These are phyloP conservation scores for Babylonia areolata DNA, from an alignment of 1,140 invertebrate genomes.

Conservation along the genomic window DNA sequence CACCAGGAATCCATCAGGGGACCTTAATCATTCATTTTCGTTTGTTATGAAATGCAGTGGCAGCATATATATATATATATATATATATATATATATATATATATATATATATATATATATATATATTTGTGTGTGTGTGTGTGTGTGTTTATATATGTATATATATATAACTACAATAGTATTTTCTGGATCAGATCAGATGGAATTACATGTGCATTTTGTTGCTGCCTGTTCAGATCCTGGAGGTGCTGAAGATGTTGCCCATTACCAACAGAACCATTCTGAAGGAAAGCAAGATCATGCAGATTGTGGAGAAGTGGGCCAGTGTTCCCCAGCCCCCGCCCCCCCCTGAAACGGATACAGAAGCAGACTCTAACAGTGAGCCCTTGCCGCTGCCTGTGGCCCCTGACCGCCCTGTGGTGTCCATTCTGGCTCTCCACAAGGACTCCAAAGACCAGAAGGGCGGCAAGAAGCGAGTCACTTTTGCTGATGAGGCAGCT, in stretches of 20 bases:
- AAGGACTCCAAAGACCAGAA: constrained; percentile 52
- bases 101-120: no score
- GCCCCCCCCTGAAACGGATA: constrained; percentile 53
- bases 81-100: no score
- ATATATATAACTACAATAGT: no score
- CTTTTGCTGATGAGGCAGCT: constrained; percentile 65
- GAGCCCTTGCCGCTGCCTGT: constrained; percentile 37
- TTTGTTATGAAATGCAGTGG: no score
- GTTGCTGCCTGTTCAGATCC: constrained; percentile 79
- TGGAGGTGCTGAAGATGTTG: constrained; percentile 86
- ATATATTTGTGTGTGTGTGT: no score
- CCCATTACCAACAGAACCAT: constrained; percentile 96
- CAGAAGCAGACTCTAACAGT: constrained; percentile 33
- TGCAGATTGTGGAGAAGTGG: constrained; percentile 82
- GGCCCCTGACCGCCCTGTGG: constrained; percentile 52
- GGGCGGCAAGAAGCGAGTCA: constrained; percentile 64
- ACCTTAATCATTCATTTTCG: no score
- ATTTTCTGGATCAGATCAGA: no score
- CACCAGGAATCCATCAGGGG: no score
- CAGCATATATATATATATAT: no score
- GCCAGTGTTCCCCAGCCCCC: constrained; percentile 44
- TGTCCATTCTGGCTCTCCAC: constrained; percentile 57
- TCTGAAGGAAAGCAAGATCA: constrained; percentile 92
- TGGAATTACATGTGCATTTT: not conserved
- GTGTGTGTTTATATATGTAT: no score